These are phyloP conservation scores for Tethya wilhelma DNA, from an alignment of 37 sponge, comb jelly and placozoan species.

Conservation along the genomic window DNA sequence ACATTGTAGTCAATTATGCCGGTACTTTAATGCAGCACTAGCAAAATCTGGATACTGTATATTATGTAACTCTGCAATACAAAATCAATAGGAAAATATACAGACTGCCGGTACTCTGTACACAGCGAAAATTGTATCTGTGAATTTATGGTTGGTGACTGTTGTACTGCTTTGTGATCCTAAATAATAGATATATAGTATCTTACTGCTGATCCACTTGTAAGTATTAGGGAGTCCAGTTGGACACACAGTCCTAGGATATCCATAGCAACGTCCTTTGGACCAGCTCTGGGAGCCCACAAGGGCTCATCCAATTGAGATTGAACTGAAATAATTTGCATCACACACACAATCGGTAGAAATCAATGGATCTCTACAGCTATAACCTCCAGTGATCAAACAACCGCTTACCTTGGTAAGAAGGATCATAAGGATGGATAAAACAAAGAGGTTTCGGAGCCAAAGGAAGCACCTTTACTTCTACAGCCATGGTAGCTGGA, in stretches of 20 bases:
- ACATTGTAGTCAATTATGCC: too few relatives aligned
- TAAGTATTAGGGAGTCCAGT: constrained; percentile 64
- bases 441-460: constrained; percentile 58
- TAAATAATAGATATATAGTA: neutral
- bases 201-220: neutral
- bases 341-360: neutral
- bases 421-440: constrained; percentile 51
- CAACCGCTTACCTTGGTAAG: constrained; percentile 44
- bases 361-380: too few relatives aligned
- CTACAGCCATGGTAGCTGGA: neutral
- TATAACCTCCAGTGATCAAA: neutral
- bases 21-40: too few relatives aligned
- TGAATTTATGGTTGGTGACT: too few relatives aligned
- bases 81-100: too few relatives aligned
- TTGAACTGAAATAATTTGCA: neutral
- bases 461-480: constrained; percentile 43
- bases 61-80: too few relatives aligned
- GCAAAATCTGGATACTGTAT: too few relatives aligned
- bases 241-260: constrained; percentile 71
- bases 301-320: constrained; percentile 73
- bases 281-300: constrained; percentile 53
- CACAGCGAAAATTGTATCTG: too few relatives aligned
- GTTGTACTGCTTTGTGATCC: too few relatives aligned
- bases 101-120: too few relatives aligned
- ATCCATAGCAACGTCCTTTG: constrained; percentile 60